Evolutionary conservation across 2,888 invertebrate species (phyloP), one percentile per base, ranked within the genome.

Genomic region (Drosophila nr. fundita): DNA sequence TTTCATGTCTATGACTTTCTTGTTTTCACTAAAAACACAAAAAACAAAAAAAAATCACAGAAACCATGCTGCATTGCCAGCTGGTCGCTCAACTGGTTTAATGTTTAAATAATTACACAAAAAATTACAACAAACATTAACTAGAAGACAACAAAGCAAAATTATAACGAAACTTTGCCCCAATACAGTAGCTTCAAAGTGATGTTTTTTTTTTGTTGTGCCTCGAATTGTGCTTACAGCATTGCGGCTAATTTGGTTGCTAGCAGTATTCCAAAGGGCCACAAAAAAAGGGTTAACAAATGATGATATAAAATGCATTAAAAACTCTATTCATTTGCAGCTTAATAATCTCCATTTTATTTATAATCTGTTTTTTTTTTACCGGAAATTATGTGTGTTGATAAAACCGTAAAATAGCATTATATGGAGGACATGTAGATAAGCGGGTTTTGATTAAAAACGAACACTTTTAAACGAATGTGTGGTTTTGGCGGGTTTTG

Each of bases 51-150:
- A 68, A 64, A 52, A 54, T 60, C 0, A 40, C 53, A 34, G 73
- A 73, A 49, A 21, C 30, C 50, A 34, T 54, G 42, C 49, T 80
- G 54, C 63, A 64, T 50, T 62, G 57, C 40, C 61, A 69, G 70
- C 63, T 77, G 55, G 42, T 38, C 54, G 67, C 68, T 69, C 65
- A 67, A 84, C 89, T 72, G 80, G 85, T 89, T 86, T 87, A 90
- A 87, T 87, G 90, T 73, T 89, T 80, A 89, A 87, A 90, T 87
- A 87, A 87, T 90, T 90, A 89, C 80, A 78, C 70, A 61, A 68
- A 77, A 84, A 79, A 80, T 70, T 78, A 82, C 75, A 74, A 78
- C 48, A 68, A 78, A 71, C 57, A 62, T 68, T 55, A 65, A 68
- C 68, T 67, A 62, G 45, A 70, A 61, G 64, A 67, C 68, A 63